phyloP scores from a whole-genome alignment of 2,113 vertebrate species.

The Acinonyx jubatus region DNA sequence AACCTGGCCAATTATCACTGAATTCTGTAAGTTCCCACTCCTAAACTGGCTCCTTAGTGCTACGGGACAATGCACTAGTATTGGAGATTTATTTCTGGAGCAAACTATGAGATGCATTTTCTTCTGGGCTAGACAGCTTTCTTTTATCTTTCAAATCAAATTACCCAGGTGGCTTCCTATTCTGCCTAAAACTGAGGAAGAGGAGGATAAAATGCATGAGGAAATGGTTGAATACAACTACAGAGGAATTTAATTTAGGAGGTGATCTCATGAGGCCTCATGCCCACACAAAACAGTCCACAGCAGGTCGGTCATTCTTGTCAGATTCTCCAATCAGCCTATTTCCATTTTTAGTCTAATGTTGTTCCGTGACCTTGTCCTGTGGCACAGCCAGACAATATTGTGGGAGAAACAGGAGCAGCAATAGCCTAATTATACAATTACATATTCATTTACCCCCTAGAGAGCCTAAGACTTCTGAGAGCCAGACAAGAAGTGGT shows the following conservation, averaged over 20 bases:
- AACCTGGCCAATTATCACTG: background rate
- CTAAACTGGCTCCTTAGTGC: background rate
- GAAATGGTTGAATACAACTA: background rate
- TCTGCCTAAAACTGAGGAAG: background rate
- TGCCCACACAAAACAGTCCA: background rate
- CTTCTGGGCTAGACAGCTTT: background rate
- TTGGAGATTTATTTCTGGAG: background rate
- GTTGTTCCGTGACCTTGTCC: conserved; percentile 52
- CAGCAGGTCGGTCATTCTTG: background rate
- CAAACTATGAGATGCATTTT: background rate
- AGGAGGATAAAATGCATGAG: background rate
- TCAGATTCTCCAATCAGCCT: background rate
- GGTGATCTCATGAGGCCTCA: background rate
- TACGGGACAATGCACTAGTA: background rate
- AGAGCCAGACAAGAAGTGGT: background rate
- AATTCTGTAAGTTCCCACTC: background rate
- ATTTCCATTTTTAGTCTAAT: conserved; percentile 37
- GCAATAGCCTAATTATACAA: background rate
- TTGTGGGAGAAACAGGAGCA: conserved; percentile 37
- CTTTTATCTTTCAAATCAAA: conserved; percentile 15
- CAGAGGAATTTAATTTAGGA: background rate
- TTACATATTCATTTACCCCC: conserved; percentile 36
- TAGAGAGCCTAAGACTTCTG: background rate
- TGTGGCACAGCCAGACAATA: conserved; percentile 23
- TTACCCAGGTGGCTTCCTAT: background rate